Conservation (phyloP, 2,888 invertebrate species). For the Auanema freiburgensis region DNA sequence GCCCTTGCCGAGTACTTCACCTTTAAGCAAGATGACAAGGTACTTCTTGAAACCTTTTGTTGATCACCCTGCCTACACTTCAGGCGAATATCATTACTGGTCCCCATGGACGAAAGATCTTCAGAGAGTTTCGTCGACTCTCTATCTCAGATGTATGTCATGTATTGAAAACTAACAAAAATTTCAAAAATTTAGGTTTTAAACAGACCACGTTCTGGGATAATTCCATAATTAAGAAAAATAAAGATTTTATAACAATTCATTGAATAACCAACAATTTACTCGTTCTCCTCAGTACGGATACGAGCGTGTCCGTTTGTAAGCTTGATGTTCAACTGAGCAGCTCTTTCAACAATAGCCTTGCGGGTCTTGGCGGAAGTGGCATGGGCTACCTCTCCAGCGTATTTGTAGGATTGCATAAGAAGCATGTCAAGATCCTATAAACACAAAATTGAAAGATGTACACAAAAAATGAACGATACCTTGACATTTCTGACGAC, state of each 20-base stretch:
- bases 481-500: slow-evolving; percentile 83
- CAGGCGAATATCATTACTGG: slow-evolving; percentile 10
- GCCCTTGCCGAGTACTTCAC: slow-evolving; percentile 13
- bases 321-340: slow-evolving; percentile 85
- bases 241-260: slow-evolving; percentile 30
- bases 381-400: slow-evolving; percentile 95
- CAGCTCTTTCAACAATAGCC: slow-evolving; percentile 88
- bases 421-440: slow-evolving; percentile 93
- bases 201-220: too few relatives aligned
- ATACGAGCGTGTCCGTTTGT: slow-evolving; percentile 95
- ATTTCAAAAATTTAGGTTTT: too few relatives aligned
- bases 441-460: slow-evolving; percentile 21
- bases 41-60: slow-evolving; percentile 1
- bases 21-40: slow-evolving; percentile 2
- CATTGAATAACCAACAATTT: slow-evolving; percentile 68
- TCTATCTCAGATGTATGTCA: slow-evolving; percentile 8
- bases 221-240: not conserved
- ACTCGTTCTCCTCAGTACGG: slow-evolving; percentile 97
- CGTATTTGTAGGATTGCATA: slow-evolving; percentile 97
- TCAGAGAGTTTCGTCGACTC: slow-evolving; percentile 7
- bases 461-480: slow-evolving; percentile 27
- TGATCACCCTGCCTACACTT: not conserved
- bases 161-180: too few relatives aligned
- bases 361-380: slow-evolving; percentile 98
- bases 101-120: slow-evolving; percentile 4